Evolutionary conservation across 2,888 invertebrate species (phyloP), one percentile per base, ranked within the genome.

Genomic region (Bruchidius siliquastri): DNA sequence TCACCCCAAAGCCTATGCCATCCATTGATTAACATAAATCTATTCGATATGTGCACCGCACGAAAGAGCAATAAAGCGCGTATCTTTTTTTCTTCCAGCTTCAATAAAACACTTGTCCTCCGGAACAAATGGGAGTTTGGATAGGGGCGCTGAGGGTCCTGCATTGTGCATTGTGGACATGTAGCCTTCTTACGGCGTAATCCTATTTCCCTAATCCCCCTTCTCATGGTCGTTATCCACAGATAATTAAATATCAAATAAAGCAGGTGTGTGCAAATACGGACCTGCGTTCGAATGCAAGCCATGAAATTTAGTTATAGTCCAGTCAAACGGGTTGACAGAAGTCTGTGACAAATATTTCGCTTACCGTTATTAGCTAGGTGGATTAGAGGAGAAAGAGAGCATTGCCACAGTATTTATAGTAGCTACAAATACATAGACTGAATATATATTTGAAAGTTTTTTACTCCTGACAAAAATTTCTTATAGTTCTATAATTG

Each of bases 211-310:
- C 8, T 49, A 49, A 49, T 49, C 49, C 49, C 49, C 49, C 49
- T 49, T 49, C 22, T 68, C 22, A 78, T 75, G 81, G 80, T 78
- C 78, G 78, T 83, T 82, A 80, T 82, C 79, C 79, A 80, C 82
- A 82, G 81, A 79, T 83, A 82, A 83, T 82, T 83, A 81, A 82
- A 83, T 81, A 82, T 82, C 80, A 80, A 81, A 82, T 82, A 81
- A 81, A 81, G 81, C 82, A 82, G 82, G 82, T 82, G 82, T 79
- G 21, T 18, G 49, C 49, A 49, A 49, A 49, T 49, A 49, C 49
- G 49, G 49, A 4, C 49, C 49, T 49, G 49, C 49, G 26, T 8
- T 49, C 76, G 49, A 49, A 49, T 18, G 49, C 49, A 49, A 13
- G 49, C 49, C 18, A 13, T 49, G 18, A 13, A 49, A 49, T 18